Conservation (phyloP, 2,797 vertebrate species). For the Chloroceryle amazona region DNA sequence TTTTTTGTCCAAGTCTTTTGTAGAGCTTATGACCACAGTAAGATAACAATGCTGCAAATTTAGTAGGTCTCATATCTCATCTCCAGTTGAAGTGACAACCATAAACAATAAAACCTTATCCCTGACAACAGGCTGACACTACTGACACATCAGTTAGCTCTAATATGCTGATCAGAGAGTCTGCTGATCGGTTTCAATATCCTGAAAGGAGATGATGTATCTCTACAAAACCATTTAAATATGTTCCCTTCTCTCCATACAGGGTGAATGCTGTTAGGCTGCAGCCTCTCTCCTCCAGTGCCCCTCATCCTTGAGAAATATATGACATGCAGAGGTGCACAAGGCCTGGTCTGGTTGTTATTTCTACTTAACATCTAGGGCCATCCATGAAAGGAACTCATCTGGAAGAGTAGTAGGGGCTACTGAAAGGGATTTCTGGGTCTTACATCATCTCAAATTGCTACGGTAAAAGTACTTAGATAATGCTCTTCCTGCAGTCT, state of each 20-base stretch:
- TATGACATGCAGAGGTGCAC: not conserved
- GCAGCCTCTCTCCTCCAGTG: not conserved
- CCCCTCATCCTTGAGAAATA: not conserved
- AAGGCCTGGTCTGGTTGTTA: not conserved
- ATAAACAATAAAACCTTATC: conserved; percentile 15
- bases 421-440: not conserved
- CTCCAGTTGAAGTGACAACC: conserved; percentile 1
- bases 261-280: not conserved
- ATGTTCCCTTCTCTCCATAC: not conserved
- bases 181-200: conserved; percentile 13
- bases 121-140: conserved; percentile 4
- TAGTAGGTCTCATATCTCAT: not conserved
- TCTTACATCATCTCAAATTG: not conserved
- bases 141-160: not conserved
- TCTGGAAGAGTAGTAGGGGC: not conserved
- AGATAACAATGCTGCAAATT: not conserved
- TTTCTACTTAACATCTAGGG: not conserved
- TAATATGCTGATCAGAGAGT: not conserved
- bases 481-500: fast-evolving
- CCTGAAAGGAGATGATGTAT: not conserved
- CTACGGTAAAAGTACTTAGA: not conserved
- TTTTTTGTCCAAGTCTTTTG: not conserved
- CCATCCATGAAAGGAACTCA: not conserved
- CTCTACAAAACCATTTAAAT: conserved; percentile 9
- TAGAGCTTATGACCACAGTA: not conserved